Conservation (phyloP, 2,113 vertebrate species). For the Bucco capensis region DNA sequence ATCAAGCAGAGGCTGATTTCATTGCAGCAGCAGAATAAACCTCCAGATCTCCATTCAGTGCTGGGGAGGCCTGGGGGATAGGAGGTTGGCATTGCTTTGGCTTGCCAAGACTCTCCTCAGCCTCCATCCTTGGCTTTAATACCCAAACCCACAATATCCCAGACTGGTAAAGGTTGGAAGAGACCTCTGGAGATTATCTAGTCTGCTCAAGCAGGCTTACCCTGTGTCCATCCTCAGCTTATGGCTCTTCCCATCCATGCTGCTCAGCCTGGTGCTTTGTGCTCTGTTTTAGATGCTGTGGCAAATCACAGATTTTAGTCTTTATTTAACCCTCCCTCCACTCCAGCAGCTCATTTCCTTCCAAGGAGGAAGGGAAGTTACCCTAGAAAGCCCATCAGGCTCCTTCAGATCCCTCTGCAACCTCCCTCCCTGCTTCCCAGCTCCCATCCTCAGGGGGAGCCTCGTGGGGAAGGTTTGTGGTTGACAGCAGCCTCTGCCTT, state of each 20-base stretch:
- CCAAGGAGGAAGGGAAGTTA: not conserved
- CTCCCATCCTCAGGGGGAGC: not conserved
- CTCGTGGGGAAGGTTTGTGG: fast-evolving
- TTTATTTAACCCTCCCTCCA: not conserved
- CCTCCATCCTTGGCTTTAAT: not conserved
- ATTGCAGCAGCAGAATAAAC: not conserved
- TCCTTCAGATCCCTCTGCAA: not conserved
- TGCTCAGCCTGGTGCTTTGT: fast-evolving
- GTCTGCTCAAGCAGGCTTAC: not conserved
- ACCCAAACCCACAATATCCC: not conserved
- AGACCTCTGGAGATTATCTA: no score
- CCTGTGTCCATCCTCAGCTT: fast-evolving
- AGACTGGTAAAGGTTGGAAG: no score
- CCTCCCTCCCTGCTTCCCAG: not conserved
- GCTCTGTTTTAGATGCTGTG: not conserved
- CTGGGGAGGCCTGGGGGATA: not conserved
- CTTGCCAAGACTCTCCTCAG: not conserved
- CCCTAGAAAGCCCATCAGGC: not conserved
- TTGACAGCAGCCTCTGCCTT: not conserved
- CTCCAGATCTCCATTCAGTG: fast-evolving
- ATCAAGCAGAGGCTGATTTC: not conserved
- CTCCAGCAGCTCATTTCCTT: not conserved
- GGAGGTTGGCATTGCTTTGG: not conserved
- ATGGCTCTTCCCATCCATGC: not conserved
- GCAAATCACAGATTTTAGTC: not conserved